These are phyloP conservation scores for Neoitamus cyanurus DNA, from an alignment of 2,888 invertebrate species.

Conservation along the genomic window DNA sequence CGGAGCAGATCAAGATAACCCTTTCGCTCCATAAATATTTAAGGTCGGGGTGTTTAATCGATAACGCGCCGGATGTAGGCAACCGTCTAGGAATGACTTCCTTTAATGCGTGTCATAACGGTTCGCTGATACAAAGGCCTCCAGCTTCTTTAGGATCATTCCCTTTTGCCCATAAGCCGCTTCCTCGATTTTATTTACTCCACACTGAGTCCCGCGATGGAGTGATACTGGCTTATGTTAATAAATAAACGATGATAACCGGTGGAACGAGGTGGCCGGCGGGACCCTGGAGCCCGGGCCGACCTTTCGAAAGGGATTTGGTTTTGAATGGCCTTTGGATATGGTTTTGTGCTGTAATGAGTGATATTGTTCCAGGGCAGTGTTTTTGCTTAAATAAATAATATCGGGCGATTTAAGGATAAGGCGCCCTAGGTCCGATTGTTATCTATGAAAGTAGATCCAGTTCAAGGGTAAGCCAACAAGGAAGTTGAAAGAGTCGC, in stretches of 20 bases:
- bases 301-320: not conserved
- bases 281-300: not conserved
- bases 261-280: not conserved
- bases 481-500: not conserved
- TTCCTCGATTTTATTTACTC: conserved; percentile 32
- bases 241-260: conserved; percentile 34
- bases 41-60: conserved; percentile 38
- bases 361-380: not conserved
- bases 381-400: not conserved
- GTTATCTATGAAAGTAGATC: not conserved
- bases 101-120: conserved; percentile 31
- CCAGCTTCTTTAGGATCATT: not conserved
- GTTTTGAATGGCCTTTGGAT: not conserved
- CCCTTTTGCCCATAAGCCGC: not conserved
- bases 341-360: conserved; percentile 6
- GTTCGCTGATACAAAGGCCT: conserved; percentile 8
- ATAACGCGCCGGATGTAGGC: conserved; percentile 35
- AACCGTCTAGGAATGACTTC: conserved; percentile 8
- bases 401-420: not conserved
- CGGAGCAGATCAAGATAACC: conserved; percentile 31
- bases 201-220: not conserved
- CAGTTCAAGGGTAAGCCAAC: not conserved
- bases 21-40: conserved; percentile 39
- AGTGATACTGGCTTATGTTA: not conserved
- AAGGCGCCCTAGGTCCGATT: not conserved